A percentile compares a stretch with the other conserved stretches of the same genome.
phyloP scores from a whole-genome alignment of 2,113 vertebrate species.

The Orthonyx spaldingii region DNA sequence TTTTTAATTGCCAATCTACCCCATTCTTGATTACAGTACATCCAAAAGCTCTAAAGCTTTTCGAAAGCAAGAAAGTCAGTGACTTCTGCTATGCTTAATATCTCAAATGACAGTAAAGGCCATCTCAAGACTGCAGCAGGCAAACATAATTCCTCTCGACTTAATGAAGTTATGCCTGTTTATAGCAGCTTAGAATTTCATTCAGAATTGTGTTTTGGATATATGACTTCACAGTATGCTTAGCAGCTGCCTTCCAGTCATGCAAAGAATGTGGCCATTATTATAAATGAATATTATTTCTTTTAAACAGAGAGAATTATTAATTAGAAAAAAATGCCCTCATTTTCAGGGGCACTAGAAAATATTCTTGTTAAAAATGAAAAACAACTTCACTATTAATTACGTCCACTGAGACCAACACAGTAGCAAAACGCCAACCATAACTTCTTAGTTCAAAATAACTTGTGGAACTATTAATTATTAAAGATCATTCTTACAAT shows the following conservation, averaged over 20 bases:
- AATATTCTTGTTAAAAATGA: conserved; percentile 49
- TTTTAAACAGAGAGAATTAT: conserved; percentile 58
- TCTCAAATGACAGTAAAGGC: background rate
- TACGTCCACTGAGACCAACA: conserved; percentile 63
- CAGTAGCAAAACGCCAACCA: background rate
- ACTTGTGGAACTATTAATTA: background rate
- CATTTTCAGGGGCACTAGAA: conserved; percentile 9
- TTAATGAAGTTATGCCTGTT: background rate
- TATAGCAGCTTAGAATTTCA: background rate
- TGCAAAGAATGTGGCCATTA: background rate
- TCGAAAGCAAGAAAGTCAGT: background rate
- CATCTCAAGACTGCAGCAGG: background rate
- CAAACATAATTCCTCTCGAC: background rate
- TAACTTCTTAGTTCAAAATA: conserved; percentile 43
- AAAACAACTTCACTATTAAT: conserved; percentile 65
- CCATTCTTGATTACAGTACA: background rate
- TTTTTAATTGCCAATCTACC: background rate
- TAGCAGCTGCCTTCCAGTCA: conserved; percentile 34
- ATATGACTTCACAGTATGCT: background rate
- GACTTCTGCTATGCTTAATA: background rate
- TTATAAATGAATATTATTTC: conserved; percentile 2
- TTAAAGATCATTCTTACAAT: background rate
- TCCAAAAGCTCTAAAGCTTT: background rate
- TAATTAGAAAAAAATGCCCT: conserved; percentile 63
- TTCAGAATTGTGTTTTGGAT: background rate